These are phyloP conservation scores for Cryptosula pallasiana DNA, from an alignment of 2,888 invertebrate species.

Conservation along the genomic window DNA sequence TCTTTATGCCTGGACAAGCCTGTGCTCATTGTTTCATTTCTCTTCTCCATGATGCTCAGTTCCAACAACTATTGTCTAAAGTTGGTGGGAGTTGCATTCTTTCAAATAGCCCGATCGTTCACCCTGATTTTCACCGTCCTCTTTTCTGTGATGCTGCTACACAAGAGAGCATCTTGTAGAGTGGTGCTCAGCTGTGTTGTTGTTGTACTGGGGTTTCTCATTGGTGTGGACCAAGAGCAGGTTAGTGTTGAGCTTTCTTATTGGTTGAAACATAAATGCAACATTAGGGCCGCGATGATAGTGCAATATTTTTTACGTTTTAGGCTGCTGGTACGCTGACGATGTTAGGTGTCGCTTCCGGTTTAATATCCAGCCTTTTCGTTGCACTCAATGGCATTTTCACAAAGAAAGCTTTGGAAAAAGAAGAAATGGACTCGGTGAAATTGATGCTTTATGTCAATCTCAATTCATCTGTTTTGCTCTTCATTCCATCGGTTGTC, in stretches of 20 bases:
- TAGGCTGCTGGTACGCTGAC: constrained; percentile 39
- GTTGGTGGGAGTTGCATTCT: constrained; percentile 51
- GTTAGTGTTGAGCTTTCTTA: constrained; percentile 26
- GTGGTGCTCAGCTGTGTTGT: constrained; percentile 41
- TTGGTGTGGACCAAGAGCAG: constrained; percentile 50
- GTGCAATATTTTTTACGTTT: no score
- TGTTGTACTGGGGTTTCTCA: constrained; percentile 46
- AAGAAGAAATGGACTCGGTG: constrained; percentile 40
- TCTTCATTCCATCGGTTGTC: constrained; percentile 43
- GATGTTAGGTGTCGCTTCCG: constrained; percentile 45
- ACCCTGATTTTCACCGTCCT: constrained; percentile 50
- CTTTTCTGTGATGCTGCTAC: constrained; percentile 41
- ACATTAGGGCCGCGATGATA: no score
- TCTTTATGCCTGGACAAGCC: constrained; percentile 27
- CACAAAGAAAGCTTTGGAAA: constrained; percentile 43
- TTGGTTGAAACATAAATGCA: background rate
- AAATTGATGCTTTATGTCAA: constrained; percentile 46
- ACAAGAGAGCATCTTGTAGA: constrained; percentile 34
- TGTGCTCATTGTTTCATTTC: constrained; percentile 39
- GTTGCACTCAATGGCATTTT: constrained; percentile 49
- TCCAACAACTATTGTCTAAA: constrained; percentile 52
- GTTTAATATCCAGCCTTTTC: constrained; percentile 46
- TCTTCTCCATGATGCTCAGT: constrained; percentile 43
- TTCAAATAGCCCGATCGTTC: constrained; percentile 48
- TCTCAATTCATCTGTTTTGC: constrained; percentile 37